These are phyloP conservation scores for Albula goreensis DNA, from an alignment of 2,113 vertebrate genomes.

Conservation along the genomic window DNA sequence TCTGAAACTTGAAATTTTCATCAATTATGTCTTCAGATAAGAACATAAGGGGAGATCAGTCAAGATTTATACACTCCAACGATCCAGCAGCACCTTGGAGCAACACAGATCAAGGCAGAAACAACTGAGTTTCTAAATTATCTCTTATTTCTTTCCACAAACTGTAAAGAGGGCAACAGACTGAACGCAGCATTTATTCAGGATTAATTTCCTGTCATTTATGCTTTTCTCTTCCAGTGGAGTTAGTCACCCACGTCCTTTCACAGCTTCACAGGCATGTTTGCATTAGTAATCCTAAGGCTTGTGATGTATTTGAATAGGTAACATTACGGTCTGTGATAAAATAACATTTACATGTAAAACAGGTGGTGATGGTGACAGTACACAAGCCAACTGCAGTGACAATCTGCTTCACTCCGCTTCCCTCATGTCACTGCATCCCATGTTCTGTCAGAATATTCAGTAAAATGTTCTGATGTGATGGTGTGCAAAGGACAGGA, in stretches of 20 bases:
- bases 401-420: not conserved
- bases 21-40: too few relatives aligned
- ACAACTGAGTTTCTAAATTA: too few relatives aligned
- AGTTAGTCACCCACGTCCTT: not conserved
- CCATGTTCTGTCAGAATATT: not conserved
- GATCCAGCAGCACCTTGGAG: too few relatives aligned
- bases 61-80: too few relatives aligned
- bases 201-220: not conserved
- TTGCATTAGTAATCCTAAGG: not conserved
- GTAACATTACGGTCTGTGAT: not conserved
- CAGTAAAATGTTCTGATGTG: not conserved
- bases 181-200: not conserved
- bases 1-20: too few relatives aligned
- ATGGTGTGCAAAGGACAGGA: not conserved
- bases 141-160: not conserved
- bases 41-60: too few relatives aligned
- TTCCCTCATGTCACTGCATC: not conserved
- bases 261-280: not conserved
- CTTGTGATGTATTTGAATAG: not conserved
- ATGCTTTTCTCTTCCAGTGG: not conserved
- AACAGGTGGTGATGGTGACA: not conserved
- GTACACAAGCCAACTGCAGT: not conserved
- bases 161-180: not conserved
- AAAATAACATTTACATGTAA: slow-evolving; percentile 15
- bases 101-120: too few relatives aligned